phyloP scores from a whole-genome alignment of 2,797 vertebrate genomes.

The Simalia tracyae region DNA sequence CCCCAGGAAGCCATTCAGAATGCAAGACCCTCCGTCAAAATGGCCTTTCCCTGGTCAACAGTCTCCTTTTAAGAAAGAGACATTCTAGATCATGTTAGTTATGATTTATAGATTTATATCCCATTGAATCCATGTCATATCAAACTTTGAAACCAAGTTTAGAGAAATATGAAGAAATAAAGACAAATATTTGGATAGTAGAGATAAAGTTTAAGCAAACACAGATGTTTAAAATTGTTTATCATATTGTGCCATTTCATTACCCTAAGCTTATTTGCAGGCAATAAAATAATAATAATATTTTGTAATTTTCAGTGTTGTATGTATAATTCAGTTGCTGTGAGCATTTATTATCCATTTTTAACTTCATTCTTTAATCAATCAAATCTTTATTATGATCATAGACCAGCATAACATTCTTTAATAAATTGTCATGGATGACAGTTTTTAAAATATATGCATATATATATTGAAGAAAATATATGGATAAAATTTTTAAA shows the following conservation, averaged over 20 bases:
- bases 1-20: background rate
- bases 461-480: background rate
- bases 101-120: background rate
- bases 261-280: background rate
- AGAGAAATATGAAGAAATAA: background rate
- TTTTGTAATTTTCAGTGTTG: background rate
- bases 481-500: background rate
- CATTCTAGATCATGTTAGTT: background rate
- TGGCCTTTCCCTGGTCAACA: background rate
- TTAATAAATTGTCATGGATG: background rate
- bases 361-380: background rate
- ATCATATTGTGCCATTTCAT: background rate
- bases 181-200: background rate
- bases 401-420: background rate
- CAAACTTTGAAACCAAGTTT: background rate
- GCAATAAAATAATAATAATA: background rate
- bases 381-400: background rate
- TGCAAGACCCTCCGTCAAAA: background rate
- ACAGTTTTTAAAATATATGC: background rate
- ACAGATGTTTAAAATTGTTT: background rate
- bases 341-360: background rate
- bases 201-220: background rate
- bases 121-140: too few species aligned
- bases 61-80: background rate
- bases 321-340: too few species aligned